phyloP scores from a whole-genome alignment of 2,888 invertebrate genomes.

The Lasioglossum leucozonium region DNA sequence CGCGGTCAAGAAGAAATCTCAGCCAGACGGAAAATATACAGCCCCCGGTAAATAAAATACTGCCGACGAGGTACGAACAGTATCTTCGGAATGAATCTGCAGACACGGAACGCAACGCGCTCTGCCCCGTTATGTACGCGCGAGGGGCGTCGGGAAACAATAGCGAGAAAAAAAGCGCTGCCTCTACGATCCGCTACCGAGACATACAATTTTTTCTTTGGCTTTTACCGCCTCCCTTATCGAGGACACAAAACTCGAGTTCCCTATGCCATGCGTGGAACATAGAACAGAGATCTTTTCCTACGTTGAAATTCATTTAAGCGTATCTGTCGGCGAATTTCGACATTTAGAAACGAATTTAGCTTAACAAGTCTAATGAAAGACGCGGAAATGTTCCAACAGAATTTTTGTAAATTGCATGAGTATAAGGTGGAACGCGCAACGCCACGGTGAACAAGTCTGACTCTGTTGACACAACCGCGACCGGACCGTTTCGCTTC shows the following conservation, averaged over 20 bases:
- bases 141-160: slow-evolving; percentile 46
- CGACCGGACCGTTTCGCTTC: slow-evolving; percentile 13
- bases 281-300: not conserved
- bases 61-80: slow-evolving; percentile 46
- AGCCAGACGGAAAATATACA: slow-evolving; percentile 57
- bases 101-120: slow-evolving; percentile 10
- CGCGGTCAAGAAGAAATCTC: slow-evolving; percentile 60
- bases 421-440: not conserved
- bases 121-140: slow-evolving; percentile 26
- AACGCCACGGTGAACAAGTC: not conserved
- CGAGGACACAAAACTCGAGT: not conserved
- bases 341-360: too few species aligned
- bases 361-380: not conserved
- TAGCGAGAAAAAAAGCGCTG: slow-evolving; percentile 6
- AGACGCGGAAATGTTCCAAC: not conserved
- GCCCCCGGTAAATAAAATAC: slow-evolving; percentile 64
- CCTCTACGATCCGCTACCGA: not conserved
- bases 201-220: not conserved
- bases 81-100: slow-evolving; percentile 53
- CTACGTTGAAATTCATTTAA: not conserved
- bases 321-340: not conserved
- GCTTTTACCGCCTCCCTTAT: not conserved
- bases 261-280: not conserved
- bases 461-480: not conserved
- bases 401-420: not conserved